phyloP scores from a whole-genome alignment of 2,797 vertebrate species.

The Lepilemur septentrionalis region DNA sequence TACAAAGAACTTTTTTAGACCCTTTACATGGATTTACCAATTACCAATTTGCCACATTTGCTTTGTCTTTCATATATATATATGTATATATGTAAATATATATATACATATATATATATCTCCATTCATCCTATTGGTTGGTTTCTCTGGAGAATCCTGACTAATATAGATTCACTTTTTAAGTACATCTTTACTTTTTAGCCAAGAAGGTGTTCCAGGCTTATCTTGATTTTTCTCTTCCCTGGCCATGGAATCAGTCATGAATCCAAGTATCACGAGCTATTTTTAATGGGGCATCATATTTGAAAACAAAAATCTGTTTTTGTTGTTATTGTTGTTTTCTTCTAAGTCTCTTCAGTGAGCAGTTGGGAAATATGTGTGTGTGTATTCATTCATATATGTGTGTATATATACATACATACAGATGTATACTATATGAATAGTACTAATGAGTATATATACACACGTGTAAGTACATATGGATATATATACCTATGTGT shows the following conservation, averaged over 20 bases:
- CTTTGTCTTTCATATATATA: not conserved
- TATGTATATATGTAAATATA: rapidly evolving
- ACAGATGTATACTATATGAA: no score
- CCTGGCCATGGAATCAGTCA: not conserved
- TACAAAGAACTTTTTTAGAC: not conserved
- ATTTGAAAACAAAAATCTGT: not conserved
- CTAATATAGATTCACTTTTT: not conserved
- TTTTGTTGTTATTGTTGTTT: not conserved
- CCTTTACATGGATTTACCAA: not conserved
- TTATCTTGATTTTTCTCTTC: not conserved
- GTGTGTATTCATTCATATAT: not conserved
- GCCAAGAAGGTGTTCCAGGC: not conserved
- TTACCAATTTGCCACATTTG: not conserved
- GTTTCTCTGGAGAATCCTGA: not conserved
- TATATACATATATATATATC: not conserved
- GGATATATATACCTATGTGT: not conserved
- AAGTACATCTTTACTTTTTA: not conserved
- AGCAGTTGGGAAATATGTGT: not conserved
- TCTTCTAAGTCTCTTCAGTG: not conserved
- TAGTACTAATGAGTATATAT: not conserved
- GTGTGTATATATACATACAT: not conserved
- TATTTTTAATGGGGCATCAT: not conserved
- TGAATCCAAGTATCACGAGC: not conserved
- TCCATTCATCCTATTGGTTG: not conserved
- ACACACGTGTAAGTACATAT: not conserved